These are phyloP conservation scores for Enteromius fasciolatus DNA, from an alignment of 2,797 vertebrate genomes.

Conservation along the genomic window DNA sequence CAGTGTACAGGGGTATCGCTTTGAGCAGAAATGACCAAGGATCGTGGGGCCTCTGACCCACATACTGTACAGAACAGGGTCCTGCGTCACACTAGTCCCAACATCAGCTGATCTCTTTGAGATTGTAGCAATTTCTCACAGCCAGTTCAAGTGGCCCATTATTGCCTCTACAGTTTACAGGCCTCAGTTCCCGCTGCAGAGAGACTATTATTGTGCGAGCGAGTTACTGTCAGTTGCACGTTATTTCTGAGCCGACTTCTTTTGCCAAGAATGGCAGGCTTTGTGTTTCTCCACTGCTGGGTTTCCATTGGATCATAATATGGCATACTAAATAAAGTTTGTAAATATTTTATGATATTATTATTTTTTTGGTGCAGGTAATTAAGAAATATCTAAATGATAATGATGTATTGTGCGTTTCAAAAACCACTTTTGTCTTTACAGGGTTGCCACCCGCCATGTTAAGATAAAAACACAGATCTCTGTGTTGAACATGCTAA, in stretches of 20 bases:
- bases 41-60: slow-evolving; percentile 35
- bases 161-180: slow-evolving; percentile 23
- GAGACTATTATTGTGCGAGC: slow-evolving; percentile 23
- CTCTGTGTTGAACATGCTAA: slow-evolving; percentile 88
- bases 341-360: background rate
- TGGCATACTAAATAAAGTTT: background rate
- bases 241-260: slow-evolving; percentile 18
- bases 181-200: slow-evolving; percentile 13
- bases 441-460: slow-evolving; percentile 80
- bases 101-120: slow-evolving; percentile 26
- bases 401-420: background rate
- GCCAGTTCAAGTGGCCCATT: background rate
- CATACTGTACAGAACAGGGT: slow-evolving; percentile 27
- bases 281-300: slow-evolving; percentile 39
- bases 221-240: background rate
- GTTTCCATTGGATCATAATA: slow-evolving; percentile 7
- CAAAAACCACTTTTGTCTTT: slow-evolving; percentile 21
- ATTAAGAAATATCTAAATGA: background rate
- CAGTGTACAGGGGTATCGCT: background rate
- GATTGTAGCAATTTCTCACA: slow-evolving; percentile 14
- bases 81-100: background rate
- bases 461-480: slow-evolving; percentile 84
- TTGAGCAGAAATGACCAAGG: background rate
- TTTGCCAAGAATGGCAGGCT: slow-evolving; percentile 11
- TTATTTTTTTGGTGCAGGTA: background rate